phyloP scores from a whole-genome alignment of 2,888 invertebrate genomes.

The Tetragnatha montana region DNA sequence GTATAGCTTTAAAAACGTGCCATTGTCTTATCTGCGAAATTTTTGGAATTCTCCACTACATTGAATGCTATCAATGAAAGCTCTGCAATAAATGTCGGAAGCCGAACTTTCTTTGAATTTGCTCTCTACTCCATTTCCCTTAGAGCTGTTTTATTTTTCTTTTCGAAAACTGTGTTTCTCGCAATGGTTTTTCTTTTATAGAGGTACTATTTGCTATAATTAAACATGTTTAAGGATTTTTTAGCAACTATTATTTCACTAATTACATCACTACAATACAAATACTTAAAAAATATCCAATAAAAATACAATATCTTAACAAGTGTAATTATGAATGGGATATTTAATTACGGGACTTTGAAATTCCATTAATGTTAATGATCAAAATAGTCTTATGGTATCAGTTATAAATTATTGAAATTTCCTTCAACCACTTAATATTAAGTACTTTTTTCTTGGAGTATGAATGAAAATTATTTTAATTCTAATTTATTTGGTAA shows the following conservation, averaged over 20 bases:
- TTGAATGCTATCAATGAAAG: slow-evolving; percentile 44
- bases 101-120: slow-evolving; percentile 32
- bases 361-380: too few species aligned
- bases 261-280: neutral
- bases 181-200: slow-evolving; percentile 9
- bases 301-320: neutral
- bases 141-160: slow-evolving; percentile 9
- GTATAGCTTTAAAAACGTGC: slow-evolving; percentile 17
- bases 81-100: slow-evolving; percentile 34
- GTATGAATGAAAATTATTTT: too few species aligned
- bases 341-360: too few species aligned
- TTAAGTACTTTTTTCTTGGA: too few species aligned
- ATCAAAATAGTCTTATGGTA: too few species aligned
- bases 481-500: too few species aligned
- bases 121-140: slow-evolving; percentile 18
- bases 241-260: neutral
- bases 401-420: too few species aligned
- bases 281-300: neutral
- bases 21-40: slow-evolving; percentile 36
- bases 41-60: slow-evolving; percentile 25
- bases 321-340: neutral
- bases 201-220: too few species aligned
- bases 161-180: neutral
- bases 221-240: neutral
- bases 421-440: too few species aligned